phyloP scores from a whole-genome alignment of 2,113 vertebrate genomes.

The Chloroceryle aenea region DNA sequence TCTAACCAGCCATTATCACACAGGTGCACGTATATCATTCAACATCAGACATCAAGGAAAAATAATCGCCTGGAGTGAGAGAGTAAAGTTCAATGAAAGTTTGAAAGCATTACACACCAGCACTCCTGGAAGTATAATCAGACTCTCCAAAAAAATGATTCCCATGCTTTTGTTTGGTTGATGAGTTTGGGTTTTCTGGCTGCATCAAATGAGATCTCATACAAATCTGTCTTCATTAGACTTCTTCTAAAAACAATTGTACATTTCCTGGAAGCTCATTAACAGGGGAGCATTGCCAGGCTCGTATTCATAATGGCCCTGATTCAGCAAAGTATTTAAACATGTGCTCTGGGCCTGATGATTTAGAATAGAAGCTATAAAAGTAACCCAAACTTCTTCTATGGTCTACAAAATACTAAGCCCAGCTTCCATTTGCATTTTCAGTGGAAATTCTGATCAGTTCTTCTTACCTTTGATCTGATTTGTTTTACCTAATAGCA shows the following conservation, averaged over 20 bases:
- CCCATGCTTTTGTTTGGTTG: conserved; percentile 56
- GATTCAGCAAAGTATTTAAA: conserved; percentile 48
- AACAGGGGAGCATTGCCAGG: conserved; percentile 64
- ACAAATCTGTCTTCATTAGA: conserved; percentile 80
- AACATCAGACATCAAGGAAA: conserved; percentile 25
- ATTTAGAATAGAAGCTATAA: conserved; percentile 10
- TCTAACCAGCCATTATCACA: conserved; percentile 17
- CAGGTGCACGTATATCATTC: conserved; percentile 51
- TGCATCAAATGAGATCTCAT: conserved; percentile 70
- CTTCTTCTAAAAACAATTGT: conserved; percentile 69
- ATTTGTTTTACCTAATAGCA: not conserved
- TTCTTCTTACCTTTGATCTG: not conserved
- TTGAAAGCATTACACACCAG: conserved; percentile 55
- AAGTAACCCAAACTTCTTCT: not conserved
- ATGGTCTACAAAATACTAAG: not conserved
- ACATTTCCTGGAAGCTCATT: conserved; percentile 77
- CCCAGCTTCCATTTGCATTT: not conserved
- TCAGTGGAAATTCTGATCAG: not conserved
- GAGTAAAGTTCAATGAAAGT: conserved; percentile 72
- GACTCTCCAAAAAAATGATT: conserved; percentile 22
- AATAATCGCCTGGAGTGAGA: conserved; percentile 18
- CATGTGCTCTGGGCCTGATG: not conserved
- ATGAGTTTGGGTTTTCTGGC: conserved; percentile 73
- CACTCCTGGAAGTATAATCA: conserved; percentile 67
- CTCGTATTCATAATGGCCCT: conserved; percentile 61